Base-by-base conservation (phyloP, 2,888 invertebrate species). In the Napeogenes sylphis region DNA sequence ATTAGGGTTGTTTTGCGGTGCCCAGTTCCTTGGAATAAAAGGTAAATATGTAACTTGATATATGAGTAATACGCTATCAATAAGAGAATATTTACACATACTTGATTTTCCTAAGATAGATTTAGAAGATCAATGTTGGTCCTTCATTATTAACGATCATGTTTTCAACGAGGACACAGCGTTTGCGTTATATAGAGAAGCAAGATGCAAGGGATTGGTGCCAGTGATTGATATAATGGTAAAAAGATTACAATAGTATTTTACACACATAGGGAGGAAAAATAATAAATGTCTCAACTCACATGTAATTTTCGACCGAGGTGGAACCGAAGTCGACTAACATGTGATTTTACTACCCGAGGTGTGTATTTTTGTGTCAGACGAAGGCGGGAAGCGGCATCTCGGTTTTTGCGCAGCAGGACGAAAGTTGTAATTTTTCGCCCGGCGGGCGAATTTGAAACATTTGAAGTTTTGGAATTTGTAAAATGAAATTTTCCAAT, bases 131-230 rank as follows among this genome's bases (percentile, higher is more conserved):
- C 96, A 96, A 74, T 94, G 95, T 80, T 94, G 95, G 94, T 92
- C 94, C 0, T 95, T 95, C 71, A 93, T 96, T 68, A 92, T 93
- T 60, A 93, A 94, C 73, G 92, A 92, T 58, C 92, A 92, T 54
- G 89, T 95, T 0, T 95, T 96, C 74, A 90, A 87, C 33, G 96
- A 96, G 84, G 95, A 95, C 69, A 93, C 94, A 0, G 95, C 96
- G 0, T 95, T 94, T 74, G 77, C 93, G 46, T 79, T 96, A 13
- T 94, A 92, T 68, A 79, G 92, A 66, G 93, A 94, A 76, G 93
- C 94, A 2, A 90, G 91, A 45, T 77, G 77, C 38, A 91, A 90
- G 63, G 79, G 81, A 76, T 90, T 94, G 71, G 89, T 90, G 0
- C 92, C 93, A 21, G 93, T 94, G 0, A 92, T 93, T 88, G 93